phyloP scores from a whole-genome alignment of 1,140 invertebrate genomes.

The Hycleus phaleratus region DNA sequence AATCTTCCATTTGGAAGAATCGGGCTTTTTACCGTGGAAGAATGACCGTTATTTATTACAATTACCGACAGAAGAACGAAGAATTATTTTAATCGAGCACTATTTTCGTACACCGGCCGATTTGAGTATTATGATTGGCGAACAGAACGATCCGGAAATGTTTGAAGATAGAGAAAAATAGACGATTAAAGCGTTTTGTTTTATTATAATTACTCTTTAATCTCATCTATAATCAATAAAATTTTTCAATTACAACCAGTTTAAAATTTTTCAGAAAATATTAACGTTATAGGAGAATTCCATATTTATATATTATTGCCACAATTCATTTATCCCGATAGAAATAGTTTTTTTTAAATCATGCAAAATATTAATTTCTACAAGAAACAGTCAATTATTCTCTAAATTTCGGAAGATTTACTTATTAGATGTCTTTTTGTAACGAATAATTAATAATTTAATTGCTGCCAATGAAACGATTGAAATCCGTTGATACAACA shows the following conservation, averaged over 20 bases:
- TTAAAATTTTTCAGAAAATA: not conserved
- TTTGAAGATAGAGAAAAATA: slow-evolving; percentile 4
- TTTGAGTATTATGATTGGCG: slow-evolving; percentile 30
- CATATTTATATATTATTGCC: too few species aligned
- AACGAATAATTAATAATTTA: too few species aligned
- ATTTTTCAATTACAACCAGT: slow-evolving; percentile 7
- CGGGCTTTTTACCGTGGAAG: slow-evolving; percentile 19
- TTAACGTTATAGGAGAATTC: too few species aligned
- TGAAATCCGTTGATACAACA: slow-evolving; percentile 4
- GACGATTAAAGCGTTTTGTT: slow-evolving; percentile 12
- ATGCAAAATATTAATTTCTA: too few species aligned
- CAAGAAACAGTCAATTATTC: too few species aligned
- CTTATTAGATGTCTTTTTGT: not conserved
- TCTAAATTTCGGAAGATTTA: not conserved
- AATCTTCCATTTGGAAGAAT: slow-evolving; percentile 7
- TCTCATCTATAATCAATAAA: not conserved
- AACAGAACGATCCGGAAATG: slow-evolving; percentile 17
- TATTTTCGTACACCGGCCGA: slow-evolving; percentile 31
- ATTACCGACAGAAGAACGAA: slow-evolving; percentile 5
- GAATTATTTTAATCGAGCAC: slow-evolving; percentile 25
- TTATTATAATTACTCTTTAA: too few species aligned
- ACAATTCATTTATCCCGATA: too few species aligned
- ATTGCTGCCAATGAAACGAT: too few species aligned
- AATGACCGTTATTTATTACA: slow-evolving; percentile 6
- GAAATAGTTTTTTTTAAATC: too few species aligned